Conservation (phyloP, 2,888 invertebrate species). For the Troilus luridus region DNA sequence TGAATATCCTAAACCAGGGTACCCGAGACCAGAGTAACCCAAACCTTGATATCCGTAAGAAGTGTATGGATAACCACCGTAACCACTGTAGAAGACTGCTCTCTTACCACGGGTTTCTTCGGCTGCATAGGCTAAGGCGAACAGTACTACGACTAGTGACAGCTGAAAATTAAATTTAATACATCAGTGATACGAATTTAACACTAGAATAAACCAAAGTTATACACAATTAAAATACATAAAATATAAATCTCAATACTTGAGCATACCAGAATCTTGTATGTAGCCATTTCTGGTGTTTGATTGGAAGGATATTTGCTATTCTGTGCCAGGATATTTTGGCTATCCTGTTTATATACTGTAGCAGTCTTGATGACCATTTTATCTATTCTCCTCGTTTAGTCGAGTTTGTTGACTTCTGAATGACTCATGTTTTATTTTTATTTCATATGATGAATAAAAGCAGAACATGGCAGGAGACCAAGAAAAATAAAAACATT, state of each 20-base stretch:
- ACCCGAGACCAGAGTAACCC: not conserved
- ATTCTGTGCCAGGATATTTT: not conserved
- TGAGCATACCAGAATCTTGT: not conserved
- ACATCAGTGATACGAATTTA: too few species aligned
- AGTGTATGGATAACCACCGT: not conserved
- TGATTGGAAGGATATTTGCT: not conserved
- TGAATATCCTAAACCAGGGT: not conserved
- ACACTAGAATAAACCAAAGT: too few species aligned
- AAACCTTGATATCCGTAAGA: not conserved
- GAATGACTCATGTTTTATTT: not conserved
- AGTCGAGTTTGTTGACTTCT: not conserved
- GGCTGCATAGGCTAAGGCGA: conserved; percentile 1
- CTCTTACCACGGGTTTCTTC: conserved; percentile 35
- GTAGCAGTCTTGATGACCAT: not conserved
- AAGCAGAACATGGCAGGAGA: too few species aligned
- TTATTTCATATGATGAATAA: not conserved
- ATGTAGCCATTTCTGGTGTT: not conserved
- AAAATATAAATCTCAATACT: not conserved
- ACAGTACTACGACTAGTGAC: not conserved
- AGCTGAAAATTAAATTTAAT: not conserved
- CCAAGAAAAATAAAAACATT: too few species aligned
- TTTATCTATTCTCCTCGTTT: not conserved
- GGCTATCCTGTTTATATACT: not conserved
- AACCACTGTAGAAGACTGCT: not conserved
- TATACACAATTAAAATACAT: not conserved